These are phyloP conservation scores for Pelobates cultripes DNA, from an alignment of 2,797 vertebrate species.

Conservation along the genomic window DNA sequence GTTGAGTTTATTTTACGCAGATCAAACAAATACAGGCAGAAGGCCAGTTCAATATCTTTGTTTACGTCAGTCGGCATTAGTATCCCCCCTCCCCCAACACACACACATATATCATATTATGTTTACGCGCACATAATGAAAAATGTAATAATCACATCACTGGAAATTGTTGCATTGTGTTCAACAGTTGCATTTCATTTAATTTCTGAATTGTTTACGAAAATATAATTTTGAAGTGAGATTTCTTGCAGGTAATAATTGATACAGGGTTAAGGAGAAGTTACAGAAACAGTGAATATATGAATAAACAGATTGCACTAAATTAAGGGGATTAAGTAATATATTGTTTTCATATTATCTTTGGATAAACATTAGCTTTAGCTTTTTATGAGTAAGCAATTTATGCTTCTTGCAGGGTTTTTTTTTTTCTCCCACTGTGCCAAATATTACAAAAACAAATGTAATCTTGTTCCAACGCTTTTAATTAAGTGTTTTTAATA, in stretches of 20 bases:
- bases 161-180: too few relatives aligned
- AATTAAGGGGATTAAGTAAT: slow-evolving; percentile 29
- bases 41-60: too few relatives aligned
- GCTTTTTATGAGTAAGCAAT: slow-evolving; percentile 46
- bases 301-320: slow-evolving; percentile 36
- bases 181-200: too few relatives aligned
- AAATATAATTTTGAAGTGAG: not conserved
- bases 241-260: not conserved
- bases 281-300: slow-evolving; percentile 13
- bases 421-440: slow-evolving; percentile 48
- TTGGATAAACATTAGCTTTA: slow-evolving; percentile 40
- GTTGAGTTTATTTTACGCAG: too few relatives aligned
- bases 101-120: too few relatives aligned
- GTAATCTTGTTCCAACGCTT: slow-evolving; percentile 49
- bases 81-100: too few relatives aligned
- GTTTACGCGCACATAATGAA: too few relatives aligned
- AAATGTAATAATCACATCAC: too few relatives aligned
- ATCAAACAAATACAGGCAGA: too few relatives aligned
- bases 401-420: slow-evolving; percentile 44
- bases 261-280: not conserved
- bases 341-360: slow-evolving; percentile 36
- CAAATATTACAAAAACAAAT: slow-evolving; percentile 49
- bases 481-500: slow-evolving; percentile 56
- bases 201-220: too few relatives aligned
- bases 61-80: too few relatives aligned